phyloP scores from a whole-genome alignment of 2,113 vertebrate species.

The Cephalopterus ornatus region DNA sequence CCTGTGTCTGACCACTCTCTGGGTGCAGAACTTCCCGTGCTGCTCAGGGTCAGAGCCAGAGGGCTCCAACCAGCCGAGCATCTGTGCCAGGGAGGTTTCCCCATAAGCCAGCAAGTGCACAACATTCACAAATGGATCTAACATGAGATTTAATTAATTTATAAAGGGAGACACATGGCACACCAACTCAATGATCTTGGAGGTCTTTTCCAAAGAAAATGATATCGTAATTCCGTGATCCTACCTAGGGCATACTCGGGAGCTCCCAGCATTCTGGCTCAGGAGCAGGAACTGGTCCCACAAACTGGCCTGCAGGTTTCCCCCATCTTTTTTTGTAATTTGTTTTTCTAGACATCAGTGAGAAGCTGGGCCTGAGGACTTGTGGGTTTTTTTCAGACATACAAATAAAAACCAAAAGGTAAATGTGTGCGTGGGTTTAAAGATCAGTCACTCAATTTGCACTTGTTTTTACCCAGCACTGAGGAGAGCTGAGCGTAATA shows the following conservation, averaged over 20 bases:
- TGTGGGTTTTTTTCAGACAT: not conserved
- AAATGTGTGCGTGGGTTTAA: not conserved
- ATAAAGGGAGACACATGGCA: not conserved
- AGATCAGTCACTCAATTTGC: not conserved
- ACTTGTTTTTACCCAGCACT: not conserved
- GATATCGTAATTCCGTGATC: not conserved
- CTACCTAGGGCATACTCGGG: not conserved
- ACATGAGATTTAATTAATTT: not conserved
- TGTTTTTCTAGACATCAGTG: not conserved
- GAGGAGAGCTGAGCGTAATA: not conserved
- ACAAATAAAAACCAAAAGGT: not conserved
- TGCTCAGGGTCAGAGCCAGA: not conserved
- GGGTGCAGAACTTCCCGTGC: not conserved
- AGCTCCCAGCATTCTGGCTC: not conserved
- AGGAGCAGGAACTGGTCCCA: fast-evolving
- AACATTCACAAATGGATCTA: not conserved
- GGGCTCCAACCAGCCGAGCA: not conserved
- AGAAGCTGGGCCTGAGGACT: not conserved
- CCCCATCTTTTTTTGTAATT: not conserved
- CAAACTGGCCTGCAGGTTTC: not conserved
- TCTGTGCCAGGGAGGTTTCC: not conserved
- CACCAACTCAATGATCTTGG: not conserved
- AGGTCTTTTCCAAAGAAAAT: not conserved
- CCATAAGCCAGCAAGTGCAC: fast-evolving
- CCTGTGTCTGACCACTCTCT: not conserved